Percentiles rank a stretch among this genome's conserved stretches.
phyloP scores from a whole-genome alignment of 2,888 invertebrate species.

The Troides oblongomaculatus region DNA sequence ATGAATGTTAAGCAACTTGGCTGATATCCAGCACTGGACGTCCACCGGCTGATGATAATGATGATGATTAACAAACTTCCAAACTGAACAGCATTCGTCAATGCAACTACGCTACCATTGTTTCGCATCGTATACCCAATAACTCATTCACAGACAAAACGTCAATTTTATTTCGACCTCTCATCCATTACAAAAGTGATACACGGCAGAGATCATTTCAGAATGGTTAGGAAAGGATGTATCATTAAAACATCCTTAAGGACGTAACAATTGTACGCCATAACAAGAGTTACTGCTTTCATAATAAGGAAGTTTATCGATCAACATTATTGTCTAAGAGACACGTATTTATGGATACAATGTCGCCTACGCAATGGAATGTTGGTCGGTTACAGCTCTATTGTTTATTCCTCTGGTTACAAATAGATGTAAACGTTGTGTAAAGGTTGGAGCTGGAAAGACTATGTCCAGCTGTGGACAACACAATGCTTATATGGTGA shows the following conservation, averaged over 20 bases:
- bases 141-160: conserved; percentile 40
- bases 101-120: conserved; percentile 30
- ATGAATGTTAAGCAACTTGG: conserved; percentile 33
- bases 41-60: no score
- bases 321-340: conserved; percentile 43
- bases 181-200: conserved; percentile 4
- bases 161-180: conserved; percentile 34
- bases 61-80: conserved; percentile 5
- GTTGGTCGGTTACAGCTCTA: conserved; percentile 50
- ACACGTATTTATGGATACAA: conserved; percentile 60
- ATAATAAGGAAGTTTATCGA: conserved; percentile 48
- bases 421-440: conserved; percentile 1
- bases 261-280: conserved; percentile 32
- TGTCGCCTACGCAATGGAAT: conserved; percentile 58
- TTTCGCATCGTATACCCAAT: conserved; percentile 39
- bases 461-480: no score
- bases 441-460: neutral
- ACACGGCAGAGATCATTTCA: conserved; percentile 30
- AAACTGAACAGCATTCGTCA: conserved; percentile 31
- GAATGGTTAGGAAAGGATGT: conserved; percentile 32
- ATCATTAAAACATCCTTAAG: conserved; percentile 30
- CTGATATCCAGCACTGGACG: no score
- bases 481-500: no score
- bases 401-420: conserved; percentile 45
- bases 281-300: conserved; percentile 38